phyloP scores from a whole-genome alignment of 2,888 invertebrate species.

The Elysia crispata region DNA sequence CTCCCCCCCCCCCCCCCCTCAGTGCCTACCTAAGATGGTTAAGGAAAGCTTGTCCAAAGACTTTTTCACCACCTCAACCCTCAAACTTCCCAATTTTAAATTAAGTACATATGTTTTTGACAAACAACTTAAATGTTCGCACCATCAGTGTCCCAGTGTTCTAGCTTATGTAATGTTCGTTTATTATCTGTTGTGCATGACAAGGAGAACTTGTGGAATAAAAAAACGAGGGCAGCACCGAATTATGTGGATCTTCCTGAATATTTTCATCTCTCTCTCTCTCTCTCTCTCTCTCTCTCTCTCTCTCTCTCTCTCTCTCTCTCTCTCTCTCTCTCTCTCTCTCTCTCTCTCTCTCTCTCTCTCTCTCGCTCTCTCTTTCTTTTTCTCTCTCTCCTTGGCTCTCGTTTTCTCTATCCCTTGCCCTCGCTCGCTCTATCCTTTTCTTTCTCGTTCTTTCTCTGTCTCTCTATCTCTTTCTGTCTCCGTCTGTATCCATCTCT shows the following conservation, averaged over 20 bases:
- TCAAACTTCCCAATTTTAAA: no score
- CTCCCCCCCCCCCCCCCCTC: no score
- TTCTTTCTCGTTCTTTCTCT: neutral
- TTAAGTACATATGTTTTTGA: no score
- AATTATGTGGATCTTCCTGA: neutral
- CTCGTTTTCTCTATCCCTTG: neutral
- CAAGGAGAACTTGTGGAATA: no score
- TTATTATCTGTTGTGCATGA: no score
- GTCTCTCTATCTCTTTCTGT: neutral
- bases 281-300: slow-evolving; percentile 43
- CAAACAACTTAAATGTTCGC: no score
- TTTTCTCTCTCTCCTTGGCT: neutral
- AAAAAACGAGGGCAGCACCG: no score
- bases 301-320: slow-evolving; percentile 16
- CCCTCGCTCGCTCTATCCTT: slow-evolving; percentile 5
- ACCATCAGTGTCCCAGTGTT: no score
- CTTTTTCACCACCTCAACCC: no score
- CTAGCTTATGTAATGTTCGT: no score
- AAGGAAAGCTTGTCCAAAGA: no score
- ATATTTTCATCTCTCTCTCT: slow-evolving; percentile 24
- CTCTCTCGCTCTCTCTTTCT: slow-evolving; percentile 30
- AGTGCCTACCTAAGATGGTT: no score
- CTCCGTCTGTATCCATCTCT: neutral
- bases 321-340: slow-evolving; percentile 29
- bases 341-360: slow-evolving; percentile 37